phyloP scores from a whole-genome alignment of 2,797 vertebrate genomes.

The Parambassis ranga region DNA sequence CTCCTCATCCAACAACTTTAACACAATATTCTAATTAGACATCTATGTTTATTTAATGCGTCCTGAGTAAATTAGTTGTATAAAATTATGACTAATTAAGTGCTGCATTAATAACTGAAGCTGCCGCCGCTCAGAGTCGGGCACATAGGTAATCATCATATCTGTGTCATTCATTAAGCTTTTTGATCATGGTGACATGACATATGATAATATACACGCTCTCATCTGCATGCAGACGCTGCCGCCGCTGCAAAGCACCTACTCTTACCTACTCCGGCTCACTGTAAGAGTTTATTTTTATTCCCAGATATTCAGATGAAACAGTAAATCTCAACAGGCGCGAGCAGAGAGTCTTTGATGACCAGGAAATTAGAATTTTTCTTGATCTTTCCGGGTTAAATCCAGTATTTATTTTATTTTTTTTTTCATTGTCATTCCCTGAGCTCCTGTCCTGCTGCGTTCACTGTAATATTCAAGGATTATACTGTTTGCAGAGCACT shows the following conservation, averaged over 20 bases:
- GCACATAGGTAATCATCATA: constrained; percentile 74
- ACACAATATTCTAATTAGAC: constrained; percentile 81
- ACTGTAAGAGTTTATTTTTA: neutral
- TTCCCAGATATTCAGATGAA: neutral
- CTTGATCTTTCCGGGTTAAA: neutral
- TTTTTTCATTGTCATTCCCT: neutral
- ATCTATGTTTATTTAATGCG: constrained; percentile 81
- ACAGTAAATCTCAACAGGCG: neutral
- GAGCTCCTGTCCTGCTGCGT: neutral
- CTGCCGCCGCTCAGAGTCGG: constrained; percentile 49
- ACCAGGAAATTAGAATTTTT: neutral
- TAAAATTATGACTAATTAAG: constrained; percentile 82
- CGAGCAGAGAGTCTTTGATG: neutral
- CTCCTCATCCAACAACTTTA: constrained; percentile 66
- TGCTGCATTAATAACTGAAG: constrained; percentile 73
- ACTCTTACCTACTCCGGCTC: neutral
- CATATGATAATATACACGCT: constrained; percentile 57
- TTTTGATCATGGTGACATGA: constrained; percentile 69
- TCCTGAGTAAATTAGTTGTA: constrained; percentile 80
- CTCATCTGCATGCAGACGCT: constrained; percentile 47
- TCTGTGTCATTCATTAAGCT: constrained; percentile 74
- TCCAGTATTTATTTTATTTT: neutral
- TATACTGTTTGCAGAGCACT: neutral
- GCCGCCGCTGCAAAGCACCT: constrained; percentile 32
- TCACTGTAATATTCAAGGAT: neutral